These are phyloP conservation scores for Eulemur coronatus DNA, from an alignment of 2,797 vertebrate species.

Conservation along the genomic window DNA sequence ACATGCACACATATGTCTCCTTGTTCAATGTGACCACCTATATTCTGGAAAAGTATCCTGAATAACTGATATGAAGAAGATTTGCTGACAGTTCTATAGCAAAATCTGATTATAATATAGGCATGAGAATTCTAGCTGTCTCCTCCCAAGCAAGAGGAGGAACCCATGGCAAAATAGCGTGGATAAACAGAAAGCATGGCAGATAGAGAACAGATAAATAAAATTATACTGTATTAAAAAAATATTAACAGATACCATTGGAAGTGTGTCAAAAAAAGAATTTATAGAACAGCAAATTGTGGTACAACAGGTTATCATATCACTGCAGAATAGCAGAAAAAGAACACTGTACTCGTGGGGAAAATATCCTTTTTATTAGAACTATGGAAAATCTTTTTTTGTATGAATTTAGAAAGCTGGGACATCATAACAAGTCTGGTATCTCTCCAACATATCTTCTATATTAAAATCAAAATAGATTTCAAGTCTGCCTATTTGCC, in stretches of 20 bases:
- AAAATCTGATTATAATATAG: background rate
- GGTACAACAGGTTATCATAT: background rate
- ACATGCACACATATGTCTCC: too few relatives aligned
- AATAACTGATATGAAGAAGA: background rate
- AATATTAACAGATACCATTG: background rate
- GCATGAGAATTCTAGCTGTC: background rate
- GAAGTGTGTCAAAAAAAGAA: background rate
- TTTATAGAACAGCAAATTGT: background rate
- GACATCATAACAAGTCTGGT: background rate
- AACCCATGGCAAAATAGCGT: background rate
- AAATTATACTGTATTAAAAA: background rate
- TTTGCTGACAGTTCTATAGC: background rate
- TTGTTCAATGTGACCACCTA: background rate
- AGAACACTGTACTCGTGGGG: background rate
- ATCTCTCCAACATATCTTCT: slow-evolving; percentile 22
- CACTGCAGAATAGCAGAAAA: background rate
- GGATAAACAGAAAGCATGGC: background rate
- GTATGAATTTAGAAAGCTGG: slow-evolving; percentile 38
- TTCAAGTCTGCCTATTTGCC: slow-evolving; percentile 22
- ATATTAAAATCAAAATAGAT: slow-evolving; percentile 43
- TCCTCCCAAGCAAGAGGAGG: background rate
- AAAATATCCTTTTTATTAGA: slow-evolving; percentile 17
- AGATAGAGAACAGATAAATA: background rate
- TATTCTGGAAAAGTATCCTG: background rate
- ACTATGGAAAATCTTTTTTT: background rate